Conservation (phyloP, 1,140 invertebrate species). For the Drosophila nannoptera region DNA sequence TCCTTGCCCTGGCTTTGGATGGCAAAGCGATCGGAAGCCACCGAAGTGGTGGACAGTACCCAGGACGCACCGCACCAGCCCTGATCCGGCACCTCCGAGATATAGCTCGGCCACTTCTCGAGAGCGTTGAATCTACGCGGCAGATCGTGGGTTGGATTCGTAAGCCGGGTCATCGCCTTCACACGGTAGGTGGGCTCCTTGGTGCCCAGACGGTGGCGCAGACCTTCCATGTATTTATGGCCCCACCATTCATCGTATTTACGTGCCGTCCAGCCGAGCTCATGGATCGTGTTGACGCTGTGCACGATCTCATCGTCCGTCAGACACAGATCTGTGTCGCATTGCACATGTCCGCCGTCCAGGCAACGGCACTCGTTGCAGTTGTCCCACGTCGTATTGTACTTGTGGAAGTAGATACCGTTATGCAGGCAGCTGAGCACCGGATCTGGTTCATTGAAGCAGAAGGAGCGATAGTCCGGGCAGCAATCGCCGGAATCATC, state of each 20-base stretch:
- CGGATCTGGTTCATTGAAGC: constrained; percentile 80
- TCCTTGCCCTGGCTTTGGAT: constrained; percentile 90
- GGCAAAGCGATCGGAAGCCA: constrained; percentile 88
- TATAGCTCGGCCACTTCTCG: constrained; percentile 84
- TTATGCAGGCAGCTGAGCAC: constrained; percentile 64
- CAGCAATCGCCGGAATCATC: constrained; percentile 87
- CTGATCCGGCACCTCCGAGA: constrained; percentile 90
- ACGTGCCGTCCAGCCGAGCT: constrained; percentile 85
- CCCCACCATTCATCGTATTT: constrained; percentile 93
- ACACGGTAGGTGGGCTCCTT: constrained; percentile 82
- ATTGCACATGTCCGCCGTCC: constrained; percentile 81
- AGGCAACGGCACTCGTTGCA: constrained; percentile 89
- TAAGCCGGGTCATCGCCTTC: constrained; percentile 85
- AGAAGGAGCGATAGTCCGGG: constrained; percentile 89
- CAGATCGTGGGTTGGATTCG: constrained; percentile 80
- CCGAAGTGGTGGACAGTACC: constrained; percentile 91
- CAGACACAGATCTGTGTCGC: constrained; percentile 87
- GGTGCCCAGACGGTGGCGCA: constrained; percentile 85
- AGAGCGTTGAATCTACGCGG: constrained; percentile 88
- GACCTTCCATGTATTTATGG: constrained; percentile 88
- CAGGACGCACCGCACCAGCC: constrained; percentile 95
- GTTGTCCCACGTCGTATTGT: constrained; percentile 81
- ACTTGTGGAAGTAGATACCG: constrained; percentile 66
- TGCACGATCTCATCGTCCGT: constrained; percentile 85
- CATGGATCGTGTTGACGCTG: constrained; percentile 82